Evolutionary conservation across 2,797 vertebrate genomes (phyloP), one percentile per base, ranked within the genome.

Genomic region (Ctenosaura bakeri): DNA sequence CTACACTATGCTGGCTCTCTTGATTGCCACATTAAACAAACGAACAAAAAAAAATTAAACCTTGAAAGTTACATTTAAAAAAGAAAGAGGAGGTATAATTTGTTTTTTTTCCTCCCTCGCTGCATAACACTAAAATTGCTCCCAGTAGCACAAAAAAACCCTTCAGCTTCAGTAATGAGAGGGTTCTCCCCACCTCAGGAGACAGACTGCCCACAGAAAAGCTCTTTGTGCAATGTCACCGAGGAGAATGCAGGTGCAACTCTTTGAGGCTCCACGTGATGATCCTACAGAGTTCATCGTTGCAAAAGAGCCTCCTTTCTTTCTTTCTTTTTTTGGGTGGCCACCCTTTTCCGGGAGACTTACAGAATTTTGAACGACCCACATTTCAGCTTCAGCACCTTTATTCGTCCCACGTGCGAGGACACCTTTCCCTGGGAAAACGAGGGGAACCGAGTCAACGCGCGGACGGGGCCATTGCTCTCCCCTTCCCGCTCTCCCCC

Each of bases 161-260:
- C 66, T 66, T 13, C 42, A 16, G 14, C 16, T 82, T 62, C 80
- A 12, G 10, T 35, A 4, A 10, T 38, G 22, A 8, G 56, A 46
- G 29, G 38, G 13, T 4, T 22, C 26, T 83, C 6, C 3, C 56
- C 35, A 24, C 82, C 35, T 35, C 59, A 6, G 73, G n/a, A 62
- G 16, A 54, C 9, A 22, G 8, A 18, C 7, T n/a, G 46, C 42
- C 32, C 46, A 66, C 2, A 56, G 14, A 18, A 56, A 56, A 59
- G 2, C 22, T 54, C 66, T n/a, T 52, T 85, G 73, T 32, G 79
- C 87, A 42, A 74, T 82, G 87, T 88, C 87, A 80, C 62, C 14
- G 80, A 82, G 87, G 87, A 59, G n/a, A 81, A 83, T 46, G 79
- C 79, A 81, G 79, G 87, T 82, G 52, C 50, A 42, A 69, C 79